These are phyloP conservation scores for Tauraco hartlaubi DNA, from an alignment of 2,797 vertebrate species.

Conservation along the genomic window DNA sequence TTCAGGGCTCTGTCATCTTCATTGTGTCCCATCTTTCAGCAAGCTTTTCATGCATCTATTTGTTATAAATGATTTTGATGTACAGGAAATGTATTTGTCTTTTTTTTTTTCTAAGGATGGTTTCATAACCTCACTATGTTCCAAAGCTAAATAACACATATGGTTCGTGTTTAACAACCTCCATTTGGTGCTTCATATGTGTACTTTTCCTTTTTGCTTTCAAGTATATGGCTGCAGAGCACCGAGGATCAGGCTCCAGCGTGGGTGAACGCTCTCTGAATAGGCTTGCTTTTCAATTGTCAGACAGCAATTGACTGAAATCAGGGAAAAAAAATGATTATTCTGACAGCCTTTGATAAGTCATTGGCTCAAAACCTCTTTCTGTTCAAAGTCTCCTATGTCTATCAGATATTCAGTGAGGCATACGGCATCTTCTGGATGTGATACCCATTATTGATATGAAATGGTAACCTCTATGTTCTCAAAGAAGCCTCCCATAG, in stretches of 20 bases:
- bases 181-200: slow-evolving; percentile 20
- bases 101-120: background rate
- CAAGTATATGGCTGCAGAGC: slow-evolving; percentile 36
- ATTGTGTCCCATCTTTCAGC: background rate
- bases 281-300: slow-evolving; percentile 58
- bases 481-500: background rate
- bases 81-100: slow-evolving; percentile 7
- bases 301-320: slow-evolving; percentile 64
- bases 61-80: background rate
- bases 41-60: background rate
- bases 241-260: slow-evolving; percentile 27
- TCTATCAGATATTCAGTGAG: slow-evolving; percentile 13
- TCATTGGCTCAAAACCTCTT: slow-evolving; percentile 49
- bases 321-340: slow-evolving; percentile 14
- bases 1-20: background rate
- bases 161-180: slow-evolving; percentile 43
- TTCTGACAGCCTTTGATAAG: slow-evolving; percentile 60
- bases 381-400: slow-evolving; percentile 3
- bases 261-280: slow-evolving; percentile 46
- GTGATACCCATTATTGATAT: background rate
- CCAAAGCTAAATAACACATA: slow-evolving; percentile 45
- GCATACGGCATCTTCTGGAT: background rate
- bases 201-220: slow-evolving; percentile 25
- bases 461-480: background rate
- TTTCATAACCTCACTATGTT: background rate